A percentile compares a stretch with the other conserved stretches of the same genome.
These are phyloP conservation scores for Hippocampus barbouri DNA, from an alignment of 2,113 vertebrate species.

Conservation along the genomic window DNA sequence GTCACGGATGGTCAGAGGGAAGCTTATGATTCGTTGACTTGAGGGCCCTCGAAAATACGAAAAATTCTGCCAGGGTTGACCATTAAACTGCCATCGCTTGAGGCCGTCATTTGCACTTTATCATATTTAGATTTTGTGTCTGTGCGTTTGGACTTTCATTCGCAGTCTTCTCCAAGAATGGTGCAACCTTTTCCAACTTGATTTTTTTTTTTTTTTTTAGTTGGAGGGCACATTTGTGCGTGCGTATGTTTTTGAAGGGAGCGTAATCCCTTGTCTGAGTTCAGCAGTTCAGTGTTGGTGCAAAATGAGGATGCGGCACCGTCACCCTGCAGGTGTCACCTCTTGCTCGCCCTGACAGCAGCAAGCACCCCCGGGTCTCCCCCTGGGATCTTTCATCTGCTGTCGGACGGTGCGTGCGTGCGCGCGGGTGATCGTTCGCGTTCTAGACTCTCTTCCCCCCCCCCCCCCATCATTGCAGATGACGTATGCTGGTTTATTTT, in stretches of 20 bases:
- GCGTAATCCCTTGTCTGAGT: slow-evolving; percentile 5
- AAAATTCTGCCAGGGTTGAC: background rate
- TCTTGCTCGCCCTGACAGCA: slow-evolving; percentile 38
- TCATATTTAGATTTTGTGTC: background rate
- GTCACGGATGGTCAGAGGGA: background rate
- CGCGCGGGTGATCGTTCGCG: background rate
- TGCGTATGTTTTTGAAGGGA: background rate
- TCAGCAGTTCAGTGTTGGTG: slow-evolving; percentile 22
- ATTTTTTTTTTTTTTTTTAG: background rate
- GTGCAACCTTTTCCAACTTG: background rate
- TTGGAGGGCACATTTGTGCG: background rate
- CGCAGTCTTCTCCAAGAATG: background rate
- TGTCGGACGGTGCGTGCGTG: background rate
- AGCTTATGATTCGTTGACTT: background rate
- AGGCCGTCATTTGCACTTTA: background rate
- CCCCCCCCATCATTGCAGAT: slow-evolving; percentile 40
- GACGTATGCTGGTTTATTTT: slow-evolving; percentile 32
- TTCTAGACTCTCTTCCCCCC: slow-evolving; percentile 20
- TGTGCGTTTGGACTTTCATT: background rate
- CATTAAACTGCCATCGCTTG: background rate
- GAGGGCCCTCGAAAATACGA: background rate
- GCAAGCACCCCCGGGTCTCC: slow-evolving; percentile 29
- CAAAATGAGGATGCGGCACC: slow-evolving; percentile 21
- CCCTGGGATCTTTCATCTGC: slow-evolving; percentile 26
- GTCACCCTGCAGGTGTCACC: slow-evolving; percentile 36